Evolutionary conservation across 2,797 vertebrate genomes (phyloP).

Genomic region (Cryptoblepharus egeriae): DNA sequence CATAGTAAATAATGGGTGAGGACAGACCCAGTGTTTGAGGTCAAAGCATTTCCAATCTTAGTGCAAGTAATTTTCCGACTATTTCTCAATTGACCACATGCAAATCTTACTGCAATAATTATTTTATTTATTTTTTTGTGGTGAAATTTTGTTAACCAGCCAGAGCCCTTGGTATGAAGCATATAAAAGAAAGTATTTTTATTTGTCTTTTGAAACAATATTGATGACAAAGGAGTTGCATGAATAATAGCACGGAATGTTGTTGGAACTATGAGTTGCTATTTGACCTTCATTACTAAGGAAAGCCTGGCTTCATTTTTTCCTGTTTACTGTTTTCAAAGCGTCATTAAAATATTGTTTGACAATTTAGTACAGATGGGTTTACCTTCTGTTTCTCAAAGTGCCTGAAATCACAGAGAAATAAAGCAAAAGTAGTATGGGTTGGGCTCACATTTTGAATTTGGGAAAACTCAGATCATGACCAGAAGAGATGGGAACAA

Average conservation of each 20-base stretch:
- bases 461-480: slow-evolving; percentile 20
- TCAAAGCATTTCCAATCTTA: neutral
- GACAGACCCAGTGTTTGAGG: neutral
- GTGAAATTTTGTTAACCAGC: neutral
- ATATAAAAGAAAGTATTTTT: neutral
- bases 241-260: neutral
- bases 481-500: slow-evolving; percentile 6
- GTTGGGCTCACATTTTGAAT: slow-evolving; percentile 28
- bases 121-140: neutral
- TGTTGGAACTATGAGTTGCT: neutral
- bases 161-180: neutral
- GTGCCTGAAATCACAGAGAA: slow-evolving; percentile 32
- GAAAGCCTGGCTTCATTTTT: slow-evolving; percentile 18
- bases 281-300: slow-evolving; percentile 30
- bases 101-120: neutral
- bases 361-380: slow-evolving; percentile 33
- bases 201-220: neutral
- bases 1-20: neutral
- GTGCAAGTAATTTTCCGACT: too few relatives aligned
- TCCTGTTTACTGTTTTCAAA: slow-evolving; percentile 24
- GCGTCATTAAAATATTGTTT: slow-evolving; percentile 35
- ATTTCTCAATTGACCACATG: neutral
- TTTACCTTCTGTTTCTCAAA: slow-evolving; percentile 37
- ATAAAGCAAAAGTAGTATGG: slow-evolving; percentile 7
- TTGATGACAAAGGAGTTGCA: slow-evolving; percentile 22